Evolutionary conservation across 30 jellyfish, hydroid and myxozoan genomes (phyloP).

Genomic region (Haliclystus octoradiatus): DNA sequence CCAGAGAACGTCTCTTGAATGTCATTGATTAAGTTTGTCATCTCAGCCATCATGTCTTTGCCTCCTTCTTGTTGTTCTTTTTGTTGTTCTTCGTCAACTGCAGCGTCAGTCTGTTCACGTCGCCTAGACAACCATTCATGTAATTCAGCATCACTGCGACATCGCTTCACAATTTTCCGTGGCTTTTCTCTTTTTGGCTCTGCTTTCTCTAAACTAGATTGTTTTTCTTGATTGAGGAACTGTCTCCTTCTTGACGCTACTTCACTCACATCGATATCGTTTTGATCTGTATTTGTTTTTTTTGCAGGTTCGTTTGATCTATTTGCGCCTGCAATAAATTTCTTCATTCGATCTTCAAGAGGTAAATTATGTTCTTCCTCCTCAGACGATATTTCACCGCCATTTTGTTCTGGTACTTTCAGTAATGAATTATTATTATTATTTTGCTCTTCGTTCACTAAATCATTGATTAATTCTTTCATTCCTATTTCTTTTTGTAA

Average conservation of each 20-base stretch:
- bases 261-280: constrained; percentile 56
- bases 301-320: background rate
- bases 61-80: constrained; percentile 38
- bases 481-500: background rate
- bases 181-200: constrained; percentile 18
- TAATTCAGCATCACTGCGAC: constrained; percentile 79
- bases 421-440: background rate
- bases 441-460: background rate
- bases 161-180: constrained; percentile 77
- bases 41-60: constrained; percentile 17
- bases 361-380: background rate
- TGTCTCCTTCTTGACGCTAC: constrained; percentile 57
- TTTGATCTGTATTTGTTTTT: background rate
- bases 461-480: background rate
- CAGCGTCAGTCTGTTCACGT: constrained; percentile 67
- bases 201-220: constrained; percentile 22
- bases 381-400: background rate
- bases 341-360: background rate
- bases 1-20: constrained; percentile 33
- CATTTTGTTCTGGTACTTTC: no score
- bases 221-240: constrained; percentile 48
- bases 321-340: background rate
- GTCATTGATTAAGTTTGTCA: constrained; percentile 43
- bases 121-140: constrained; percentile 77
- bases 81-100: constrained; percentile 23